Conservation (phyloP, 2,113 vertebrate genomes). For the Peromyscus leucopus region DNA sequence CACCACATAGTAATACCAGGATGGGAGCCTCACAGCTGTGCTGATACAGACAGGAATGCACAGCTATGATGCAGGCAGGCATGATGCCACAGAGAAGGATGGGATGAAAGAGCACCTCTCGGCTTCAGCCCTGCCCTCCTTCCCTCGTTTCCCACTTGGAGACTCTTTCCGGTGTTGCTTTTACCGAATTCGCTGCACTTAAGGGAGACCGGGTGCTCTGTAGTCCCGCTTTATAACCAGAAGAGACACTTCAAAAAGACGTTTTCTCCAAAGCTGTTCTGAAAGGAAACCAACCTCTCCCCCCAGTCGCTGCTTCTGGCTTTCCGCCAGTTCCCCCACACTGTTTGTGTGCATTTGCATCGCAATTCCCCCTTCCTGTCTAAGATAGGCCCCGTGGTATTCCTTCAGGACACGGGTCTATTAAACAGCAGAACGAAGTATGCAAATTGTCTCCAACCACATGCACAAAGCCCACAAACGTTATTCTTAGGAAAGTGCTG, state of each 20-base stretch:
- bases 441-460: conserved; percentile 61
- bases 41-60: background rate
- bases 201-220: background rate
- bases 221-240: background rate
- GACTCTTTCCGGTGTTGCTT: background rate
- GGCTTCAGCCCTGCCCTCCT: background rate
- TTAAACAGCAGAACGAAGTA: conserved; percentile 22
- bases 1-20: background rate
- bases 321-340: background rate
- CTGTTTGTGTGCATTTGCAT: background rate
- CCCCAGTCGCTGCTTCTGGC: background rate
- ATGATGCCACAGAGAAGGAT: fast-evolving
- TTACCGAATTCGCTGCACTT: background rate
- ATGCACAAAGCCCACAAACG: background rate
- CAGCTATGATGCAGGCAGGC: fast-evolving
- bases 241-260: conserved; percentile 30
- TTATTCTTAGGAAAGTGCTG: conserved; percentile 73
- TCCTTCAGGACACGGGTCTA: conserved; percentile 32
- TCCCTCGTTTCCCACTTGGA: background rate
- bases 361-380: background rate
- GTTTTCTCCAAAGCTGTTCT: background rate
- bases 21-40: fast-evolving
- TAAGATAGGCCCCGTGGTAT: background rate
- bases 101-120: too few species aligned
- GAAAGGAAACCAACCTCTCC: conserved; percentile 40